These are phyloP conservation scores for Philonicus albiceps DNA, from an alignment of 2,888 invertebrate genomes.

Conservation along the genomic window DNA sequence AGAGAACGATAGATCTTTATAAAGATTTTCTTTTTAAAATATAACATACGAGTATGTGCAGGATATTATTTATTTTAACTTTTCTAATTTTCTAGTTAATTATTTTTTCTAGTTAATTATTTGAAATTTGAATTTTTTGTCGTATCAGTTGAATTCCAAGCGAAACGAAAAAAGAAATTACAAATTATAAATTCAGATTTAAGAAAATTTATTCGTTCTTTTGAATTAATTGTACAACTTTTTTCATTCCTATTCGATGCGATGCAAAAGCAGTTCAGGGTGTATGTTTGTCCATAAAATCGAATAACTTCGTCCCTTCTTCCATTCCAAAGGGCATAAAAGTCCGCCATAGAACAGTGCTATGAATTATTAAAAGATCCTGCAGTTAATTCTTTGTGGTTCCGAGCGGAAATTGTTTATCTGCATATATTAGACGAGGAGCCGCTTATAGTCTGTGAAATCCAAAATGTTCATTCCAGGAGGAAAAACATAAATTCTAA, in stretches of 20 bases:
- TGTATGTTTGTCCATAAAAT: not conserved
- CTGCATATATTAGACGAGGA: not conserved
- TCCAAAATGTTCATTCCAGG: not conserved
- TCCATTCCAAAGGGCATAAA: not conserved
- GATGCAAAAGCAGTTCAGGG: not conserved
- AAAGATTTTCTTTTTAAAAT: too few species aligned
- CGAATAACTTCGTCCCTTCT: not conserved
- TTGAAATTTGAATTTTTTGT: too few species aligned
- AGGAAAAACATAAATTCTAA: not conserved
- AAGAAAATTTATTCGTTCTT: too few species aligned
- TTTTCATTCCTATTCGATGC: not conserved
- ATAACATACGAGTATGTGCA: too few species aligned
- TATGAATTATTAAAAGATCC: not conserved
- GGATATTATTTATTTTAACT: too few species aligned
- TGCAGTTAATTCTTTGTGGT: not conserved
- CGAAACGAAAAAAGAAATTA: too few species aligned
- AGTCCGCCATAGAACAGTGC: not conserved
- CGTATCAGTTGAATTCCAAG: too few species aligned
- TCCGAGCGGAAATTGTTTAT: not conserved
- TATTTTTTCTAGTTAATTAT: too few species aligned
- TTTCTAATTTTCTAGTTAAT: too few species aligned
- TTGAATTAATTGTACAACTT: too few species aligned
- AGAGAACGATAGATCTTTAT: too few species aligned
- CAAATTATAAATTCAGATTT: too few species aligned
- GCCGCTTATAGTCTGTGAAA: not conserved